Percentiles rank a stretch among this genome's conserved stretches.
Conservation (phyloP, 2,113 vertebrate species). For the Acrocephalus arundinaceus region DNA sequence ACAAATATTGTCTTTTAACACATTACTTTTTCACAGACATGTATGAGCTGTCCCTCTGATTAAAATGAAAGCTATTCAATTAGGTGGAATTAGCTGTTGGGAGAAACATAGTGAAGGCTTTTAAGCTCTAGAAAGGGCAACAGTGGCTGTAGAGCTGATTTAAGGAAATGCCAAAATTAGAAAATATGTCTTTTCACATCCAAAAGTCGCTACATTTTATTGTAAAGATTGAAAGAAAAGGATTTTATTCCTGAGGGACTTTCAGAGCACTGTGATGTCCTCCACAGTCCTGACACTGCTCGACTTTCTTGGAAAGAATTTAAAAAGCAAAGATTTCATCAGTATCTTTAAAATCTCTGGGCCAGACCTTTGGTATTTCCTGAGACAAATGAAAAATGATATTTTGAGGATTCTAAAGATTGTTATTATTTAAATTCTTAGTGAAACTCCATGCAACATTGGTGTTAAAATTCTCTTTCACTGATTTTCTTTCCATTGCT, state of each 20-base stretch:
- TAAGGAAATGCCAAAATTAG: constrained; percentile 3
- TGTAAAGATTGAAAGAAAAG: not conserved
- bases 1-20: not conserved
- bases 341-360: not conserved
- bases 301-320: not conserved
- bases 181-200: not conserved
- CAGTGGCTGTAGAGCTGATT: not conserved
- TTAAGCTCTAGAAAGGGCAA: not conserved
- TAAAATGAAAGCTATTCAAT: not conserved
- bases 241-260: not conserved
- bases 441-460: not conserved
- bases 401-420: not conserved
- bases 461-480: not conserved
- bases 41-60: not conserved
- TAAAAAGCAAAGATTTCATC: not conserved
- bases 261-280: not conserved
- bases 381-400: not conserved
- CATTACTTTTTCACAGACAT: not conserved
- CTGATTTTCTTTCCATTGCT: not conserved
- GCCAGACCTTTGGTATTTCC: not conserved
- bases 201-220: not conserved
- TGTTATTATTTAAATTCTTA: not conserved
- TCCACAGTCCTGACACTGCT: not conserved
- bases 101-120: not conserved
- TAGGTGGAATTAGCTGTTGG: not conserved